Evolutionary conservation across 2,888 invertebrate genomes (phyloP), one percentile per base, ranked within the genome.

Genomic region (Dryocosmus kuriphilus): DNA sequence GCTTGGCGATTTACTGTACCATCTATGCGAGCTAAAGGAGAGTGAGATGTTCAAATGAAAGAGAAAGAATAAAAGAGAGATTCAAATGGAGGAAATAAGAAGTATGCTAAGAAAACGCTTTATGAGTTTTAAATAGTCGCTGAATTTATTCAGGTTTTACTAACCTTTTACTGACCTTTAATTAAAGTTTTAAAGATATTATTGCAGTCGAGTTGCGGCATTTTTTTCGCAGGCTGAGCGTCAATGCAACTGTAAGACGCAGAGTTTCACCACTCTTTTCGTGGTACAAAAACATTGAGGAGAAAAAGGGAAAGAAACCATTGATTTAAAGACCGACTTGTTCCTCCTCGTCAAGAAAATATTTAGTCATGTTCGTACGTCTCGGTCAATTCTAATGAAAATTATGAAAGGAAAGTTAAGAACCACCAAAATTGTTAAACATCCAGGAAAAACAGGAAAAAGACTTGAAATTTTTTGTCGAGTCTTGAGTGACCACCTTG

Each of bases 101-200:
- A 16, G n/a, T 7, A n/a, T 55, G 27, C n/a, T 30, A 19, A 32
- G 19, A 60, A 74, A 60, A 35, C 16, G 35, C 16, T 74, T 77
- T 77, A 61, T 74, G 60, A 16, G n/a, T 74, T 77, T 74, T 74
- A 46, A 77, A 74, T 77, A 61, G 30, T 77, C 14, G 7, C 74
- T 62, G 32, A 61, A 73, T 74, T 77, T 46, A 74, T 46, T 46
- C 16, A 60, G 30, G 24, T 7, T 30, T 74, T 46, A 32, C 41
- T 74, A 74, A 74, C 41, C 35, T n/a, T 77, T 38, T 38, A 35
- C 55, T 30, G 27, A 38, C 71, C 11, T 38, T 77, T 62, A 77
- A 77, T 77, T 74, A 74, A 22, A 51, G n/a, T 71, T 60, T 60
- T 27, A 16, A 60, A 22, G 9, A n/a, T 55, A 71, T 71, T 71